phyloP scores from a whole-genome alignment of 1,140 invertebrate genomes.

The Pogonognathellus flavescens region DNA sequence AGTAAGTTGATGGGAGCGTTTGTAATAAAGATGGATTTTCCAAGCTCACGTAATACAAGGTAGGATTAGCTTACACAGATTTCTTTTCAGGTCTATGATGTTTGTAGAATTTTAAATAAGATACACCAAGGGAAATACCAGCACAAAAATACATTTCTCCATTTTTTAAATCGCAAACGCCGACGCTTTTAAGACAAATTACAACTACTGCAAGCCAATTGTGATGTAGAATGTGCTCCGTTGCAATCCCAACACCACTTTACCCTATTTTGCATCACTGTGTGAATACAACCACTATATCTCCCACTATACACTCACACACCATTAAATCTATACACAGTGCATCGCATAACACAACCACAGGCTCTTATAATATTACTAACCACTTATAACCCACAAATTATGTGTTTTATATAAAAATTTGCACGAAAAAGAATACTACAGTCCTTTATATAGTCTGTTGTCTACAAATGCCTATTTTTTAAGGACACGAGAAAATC shows the following conservation, averaged over 20 bases:
- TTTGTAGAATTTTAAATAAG: constrained; percentile 7
- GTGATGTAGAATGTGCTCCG: no score
- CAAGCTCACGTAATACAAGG: neutral
- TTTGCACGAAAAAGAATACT: no score
- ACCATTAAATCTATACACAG: no score
- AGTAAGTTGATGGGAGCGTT: neutral
- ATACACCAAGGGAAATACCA: neutral
- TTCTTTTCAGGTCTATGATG: neutral
- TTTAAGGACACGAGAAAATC: no score
- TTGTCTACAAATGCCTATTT: no score
- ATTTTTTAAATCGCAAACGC: neutral
- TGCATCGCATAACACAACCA: no score
- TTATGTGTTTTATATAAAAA: no score
- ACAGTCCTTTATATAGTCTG: no score
- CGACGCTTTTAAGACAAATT: neutral
- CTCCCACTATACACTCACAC: neutral
- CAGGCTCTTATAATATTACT: no score
- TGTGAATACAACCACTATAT: neutral
- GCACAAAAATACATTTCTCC: neutral
- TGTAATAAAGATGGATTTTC: constrained; percentile 3
- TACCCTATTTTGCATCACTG: neutral
- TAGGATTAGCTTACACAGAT: neutral
- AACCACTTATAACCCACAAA: no score
- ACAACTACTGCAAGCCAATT: neutral
- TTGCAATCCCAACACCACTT: no score